phyloP scores from a whole-genome alignment of 2,113 vertebrate species.

The Emydura subglobosa region DNA sequence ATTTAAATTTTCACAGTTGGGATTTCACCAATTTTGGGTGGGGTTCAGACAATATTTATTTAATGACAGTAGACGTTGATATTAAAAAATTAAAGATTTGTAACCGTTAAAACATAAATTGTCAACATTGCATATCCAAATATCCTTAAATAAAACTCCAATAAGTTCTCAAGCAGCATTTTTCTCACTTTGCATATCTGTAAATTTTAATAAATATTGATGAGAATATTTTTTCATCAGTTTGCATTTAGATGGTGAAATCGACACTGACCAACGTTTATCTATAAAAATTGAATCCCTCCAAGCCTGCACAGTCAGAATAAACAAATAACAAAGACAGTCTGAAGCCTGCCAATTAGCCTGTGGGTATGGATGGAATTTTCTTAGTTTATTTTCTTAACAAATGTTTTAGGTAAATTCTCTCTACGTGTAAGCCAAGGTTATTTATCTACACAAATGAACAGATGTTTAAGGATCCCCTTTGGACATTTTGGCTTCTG shows the following conservation, averaged over 20 bases:
- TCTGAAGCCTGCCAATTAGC: neutral
- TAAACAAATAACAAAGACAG: neutral
- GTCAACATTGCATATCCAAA: neutral
- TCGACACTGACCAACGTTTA: neutral
- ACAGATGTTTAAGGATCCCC: neutral
- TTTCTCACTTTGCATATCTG: neutral
- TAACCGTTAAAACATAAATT: neutral
- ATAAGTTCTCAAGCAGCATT: neutral
- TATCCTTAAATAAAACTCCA: neutral
- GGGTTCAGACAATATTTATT: neutral
- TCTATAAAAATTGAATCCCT: neutral
- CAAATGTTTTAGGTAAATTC: neutral
- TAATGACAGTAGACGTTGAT: neutral
- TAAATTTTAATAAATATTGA: neutral
- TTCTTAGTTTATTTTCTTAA: neutral
- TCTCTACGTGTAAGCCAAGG: neutral
- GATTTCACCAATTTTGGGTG: neutral
- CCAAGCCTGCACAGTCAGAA: neutral
- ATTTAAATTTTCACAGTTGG: neutral
- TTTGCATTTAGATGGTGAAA: neutral
- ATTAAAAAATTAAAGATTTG: neutral
- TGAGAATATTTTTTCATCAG: neutral
- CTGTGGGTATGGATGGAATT: neutral
- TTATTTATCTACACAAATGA: neutral
- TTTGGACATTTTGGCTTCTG: neutral